These are phyloP conservation scores for Hypselothyrea guttata DNA, from an alignment of 2,888 invertebrate genomes.

Conservation along the genomic window DNA sequence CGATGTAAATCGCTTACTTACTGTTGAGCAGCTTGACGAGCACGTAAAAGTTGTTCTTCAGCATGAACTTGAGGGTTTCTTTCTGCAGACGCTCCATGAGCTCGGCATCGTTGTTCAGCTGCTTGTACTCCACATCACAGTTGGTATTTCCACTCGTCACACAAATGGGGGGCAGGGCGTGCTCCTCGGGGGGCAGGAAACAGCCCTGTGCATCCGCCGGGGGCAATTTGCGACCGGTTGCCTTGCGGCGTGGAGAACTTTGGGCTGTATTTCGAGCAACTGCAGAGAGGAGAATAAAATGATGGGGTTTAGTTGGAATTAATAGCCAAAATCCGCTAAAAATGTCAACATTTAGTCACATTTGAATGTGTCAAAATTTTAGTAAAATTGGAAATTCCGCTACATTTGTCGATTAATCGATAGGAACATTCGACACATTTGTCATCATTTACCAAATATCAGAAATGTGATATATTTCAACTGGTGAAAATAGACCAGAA, in stretches of 20 bases:
- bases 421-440: too few species aligned
- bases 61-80: slow-evolving; percentile 87
- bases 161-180: slow-evolving; percentile 84
- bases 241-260: slow-evolving; percentile 62
- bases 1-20: slow-evolving; percentile 83
- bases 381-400: too few species aligned
- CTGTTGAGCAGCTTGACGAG: slow-evolving; percentile 89
- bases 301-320: background rate
- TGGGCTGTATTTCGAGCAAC: slow-evolving; percentile 49
- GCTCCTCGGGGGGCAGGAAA: slow-evolving; percentile 82
- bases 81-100: slow-evolving; percentile 85
- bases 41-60: slow-evolving; percentile 89
- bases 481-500: too few species aligned
- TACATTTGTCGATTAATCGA: too few species aligned
- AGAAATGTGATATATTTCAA: too few species aligned
- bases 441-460: too few species aligned
- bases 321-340: too few species aligned
- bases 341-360: too few species aligned
- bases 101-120: slow-evolving; percentile 83
- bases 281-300: background rate
- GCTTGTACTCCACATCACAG: slow-evolving; percentile 78
- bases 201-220: slow-evolving; percentile 76
- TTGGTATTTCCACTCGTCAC: slow-evolving; percentile 55
- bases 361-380: too few species aligned
- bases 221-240: slow-evolving; percentile 69